Conservation (phyloP, 2,888 invertebrate genomes). For the Orchesellides sinensis region DNA sequence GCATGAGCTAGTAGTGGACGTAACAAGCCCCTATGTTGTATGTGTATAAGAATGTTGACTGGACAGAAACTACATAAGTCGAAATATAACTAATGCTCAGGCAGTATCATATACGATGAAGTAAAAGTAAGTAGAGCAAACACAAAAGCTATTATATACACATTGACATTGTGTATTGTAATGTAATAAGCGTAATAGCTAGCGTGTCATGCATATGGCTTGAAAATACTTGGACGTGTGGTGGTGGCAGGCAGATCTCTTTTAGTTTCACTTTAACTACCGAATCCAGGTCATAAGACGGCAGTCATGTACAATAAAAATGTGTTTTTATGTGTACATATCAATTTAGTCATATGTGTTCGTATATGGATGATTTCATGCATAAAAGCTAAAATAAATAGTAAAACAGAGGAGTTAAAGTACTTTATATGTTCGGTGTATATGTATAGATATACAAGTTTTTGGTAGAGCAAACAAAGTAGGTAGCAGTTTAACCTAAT, state of each 20-base stretch:
- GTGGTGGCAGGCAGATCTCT: too few relatives aligned
- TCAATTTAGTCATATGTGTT: background rate
- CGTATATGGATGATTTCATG: conserved; percentile 22
- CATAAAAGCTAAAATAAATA: conserved; percentile 22
- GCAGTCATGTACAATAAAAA: background rate
- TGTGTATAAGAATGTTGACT: background rate
- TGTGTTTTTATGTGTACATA: background rate
- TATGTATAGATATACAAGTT: background rate
- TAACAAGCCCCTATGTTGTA: background rate
- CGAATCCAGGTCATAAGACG: conserved; percentile 6
- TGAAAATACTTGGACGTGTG: too few relatives aligned
- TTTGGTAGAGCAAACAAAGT: background rate
- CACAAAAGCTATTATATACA: background rate
- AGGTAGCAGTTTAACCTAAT: background rate
- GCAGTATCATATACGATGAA: background rate
- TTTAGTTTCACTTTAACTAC: conserved; percentile 1
- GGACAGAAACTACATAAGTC: background rate
- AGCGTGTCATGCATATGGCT: too few relatives aligned
- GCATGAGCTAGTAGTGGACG: background rate
- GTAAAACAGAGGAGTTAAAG: background rate
- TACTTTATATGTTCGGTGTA: background rate
- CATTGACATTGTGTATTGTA: background rate
- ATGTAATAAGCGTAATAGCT: too few relatives aligned
- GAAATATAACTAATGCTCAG: too few relatives aligned
- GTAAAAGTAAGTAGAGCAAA: background rate